Percentiles rank a stretch among this genome's conserved stretches.
Conservation (phyloP, 2,797 vertebrate genomes). For the Meriones psammophilus region DNA sequence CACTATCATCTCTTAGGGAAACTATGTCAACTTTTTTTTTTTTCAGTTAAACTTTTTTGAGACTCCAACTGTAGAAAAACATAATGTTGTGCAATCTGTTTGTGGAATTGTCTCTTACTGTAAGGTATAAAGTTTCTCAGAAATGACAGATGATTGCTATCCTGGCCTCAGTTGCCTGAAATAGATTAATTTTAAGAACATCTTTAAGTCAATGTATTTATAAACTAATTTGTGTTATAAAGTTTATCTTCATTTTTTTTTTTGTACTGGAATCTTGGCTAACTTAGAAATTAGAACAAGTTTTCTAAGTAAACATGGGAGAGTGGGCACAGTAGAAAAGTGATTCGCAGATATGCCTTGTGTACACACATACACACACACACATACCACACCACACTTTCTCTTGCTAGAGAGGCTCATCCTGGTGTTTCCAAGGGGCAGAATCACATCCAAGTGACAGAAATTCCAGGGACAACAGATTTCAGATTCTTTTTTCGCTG, state of each 20-base stretch:
- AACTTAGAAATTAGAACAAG: conserved; percentile 38
- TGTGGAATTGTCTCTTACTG: conserved; percentile 70
- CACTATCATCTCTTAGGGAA: conserved; percentile 68
- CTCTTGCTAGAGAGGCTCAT: conserved; percentile 50
- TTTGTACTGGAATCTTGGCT: conserved; percentile 51
- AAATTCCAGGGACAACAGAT: conserved; percentile 76
- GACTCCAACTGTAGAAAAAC: conserved; percentile 65
- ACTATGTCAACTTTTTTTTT: conserved; percentile 54
- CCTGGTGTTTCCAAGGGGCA: conserved; percentile 63
- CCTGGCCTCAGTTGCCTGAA: conserved; percentile 76
- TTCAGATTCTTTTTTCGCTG: conserved; percentile 73
- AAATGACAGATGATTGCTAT: conserved; percentile 81
- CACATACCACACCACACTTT: background rate
- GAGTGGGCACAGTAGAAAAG: background rate
- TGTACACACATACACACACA: background rate
- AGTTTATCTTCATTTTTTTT: background rate
- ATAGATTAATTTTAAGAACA: conserved; percentile 61
- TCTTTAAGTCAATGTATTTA: conserved; percentile 38
- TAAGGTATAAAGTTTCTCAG: conserved; percentile 62
- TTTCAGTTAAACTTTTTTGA: conserved; percentile 61
- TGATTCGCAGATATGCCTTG: background rate
- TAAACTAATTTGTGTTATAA: conserved; percentile 61
- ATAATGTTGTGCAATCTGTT: conserved; percentile 74
- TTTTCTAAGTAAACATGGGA: conserved; percentile 28
- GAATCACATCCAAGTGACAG: conserved; percentile 56